Base-by-base conservation (phyloP, 64 coral and sea anemone genomes). In the Stichodactyla helianthus region DNA sequence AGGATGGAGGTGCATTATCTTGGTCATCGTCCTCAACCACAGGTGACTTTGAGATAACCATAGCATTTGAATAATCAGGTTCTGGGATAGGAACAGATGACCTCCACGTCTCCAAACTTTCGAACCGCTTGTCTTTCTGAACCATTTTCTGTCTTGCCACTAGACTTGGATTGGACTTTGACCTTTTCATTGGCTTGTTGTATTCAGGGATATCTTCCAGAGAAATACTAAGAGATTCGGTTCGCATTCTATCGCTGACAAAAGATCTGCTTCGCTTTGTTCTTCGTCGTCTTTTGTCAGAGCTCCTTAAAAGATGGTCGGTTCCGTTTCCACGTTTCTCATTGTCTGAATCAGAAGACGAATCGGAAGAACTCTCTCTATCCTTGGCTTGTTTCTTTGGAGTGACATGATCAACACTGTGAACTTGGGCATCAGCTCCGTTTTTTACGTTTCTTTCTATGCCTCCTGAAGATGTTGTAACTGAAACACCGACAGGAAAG, bases 161-260 rank as follows among this genome's bases (percentile, higher is more conserved):
- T 4, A 71, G 4, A 61, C 82, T 85, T 60, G 89, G 89, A 20
- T 83, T 84, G 11, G 89, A 90, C 17, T 70, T 83, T 0, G 89
- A 84, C 53, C 78, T 81, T 81, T 81, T 81, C 4, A 81, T 54
- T 51, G 78, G 78, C 26, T 81, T 81, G 20, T 13, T 52, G 50
- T 81, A 81, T 22, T 81, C 78, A 15, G 78, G 78, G 17, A 81
- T 4, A 20, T 81, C 78, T 74, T 74, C 68, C 6, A 52, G 16
- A 50, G n/a, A 81, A 20, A 53, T 54, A 10, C 3, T 13, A 53
- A 54, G 7, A 52, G 78, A 81, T 15, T 81, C 53, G 13, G 78
- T 5, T 54, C 50, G 16, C 50, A 20, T 81, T 20, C 51, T 15
- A 15, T 81, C 7, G 35, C 35, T 44, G 12, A 28, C 50, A 81